Evolutionary conservation across 2,888 invertebrate species (phyloP).

Genomic region (Oxystoma pomonae): DNA sequence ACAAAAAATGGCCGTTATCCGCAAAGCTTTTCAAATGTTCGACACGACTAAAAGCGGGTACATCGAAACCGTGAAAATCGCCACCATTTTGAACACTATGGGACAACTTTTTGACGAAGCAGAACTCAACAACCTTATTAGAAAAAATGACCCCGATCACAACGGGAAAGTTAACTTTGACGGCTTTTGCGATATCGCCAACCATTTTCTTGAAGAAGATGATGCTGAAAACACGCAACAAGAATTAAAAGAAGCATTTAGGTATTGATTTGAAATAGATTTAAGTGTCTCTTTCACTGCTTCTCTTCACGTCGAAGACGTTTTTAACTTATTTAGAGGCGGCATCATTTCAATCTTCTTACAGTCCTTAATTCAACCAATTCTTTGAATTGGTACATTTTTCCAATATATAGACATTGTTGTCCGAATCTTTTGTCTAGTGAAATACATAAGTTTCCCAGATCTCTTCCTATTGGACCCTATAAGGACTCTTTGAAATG

Average conservation of each 20-base stretch:
- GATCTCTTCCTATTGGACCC: too few species aligned
- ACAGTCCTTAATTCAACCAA: too few species aligned
- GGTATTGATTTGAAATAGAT: conserved; percentile 46
- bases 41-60: conserved; percentile 90
- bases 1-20: conserved; percentile 84
- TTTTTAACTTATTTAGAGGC: too few species aligned
- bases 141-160: conserved; percentile 87
- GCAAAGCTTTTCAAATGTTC: conserved; percentile 96
- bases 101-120: conserved; percentile 91
- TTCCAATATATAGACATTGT: too few species aligned
- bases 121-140: conserved; percentile 84
- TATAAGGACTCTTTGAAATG: too few species aligned
- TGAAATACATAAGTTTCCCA: too few species aligned
- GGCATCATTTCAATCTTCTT: too few species aligned
- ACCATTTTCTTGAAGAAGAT: conserved; percentile 92
- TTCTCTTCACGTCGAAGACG: too few species aligned
- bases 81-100: conserved; percentile 91
- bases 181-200: conserved; percentile 88
- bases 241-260: conserved; percentile 96
- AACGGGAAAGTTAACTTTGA: conserved; percentile 92
- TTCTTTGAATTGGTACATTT: too few species aligned
- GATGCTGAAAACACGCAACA: conserved; percentile 95
- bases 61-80: conserved; percentile 87
- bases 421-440: too few species aligned
- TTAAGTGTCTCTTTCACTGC: too few species aligned